A percentile compares a stretch with the other conserved stretches of the same genome.
phyloP scores from a whole-genome alignment of 2,113 vertebrate species.

The Sceloporus undulatus region DNA sequence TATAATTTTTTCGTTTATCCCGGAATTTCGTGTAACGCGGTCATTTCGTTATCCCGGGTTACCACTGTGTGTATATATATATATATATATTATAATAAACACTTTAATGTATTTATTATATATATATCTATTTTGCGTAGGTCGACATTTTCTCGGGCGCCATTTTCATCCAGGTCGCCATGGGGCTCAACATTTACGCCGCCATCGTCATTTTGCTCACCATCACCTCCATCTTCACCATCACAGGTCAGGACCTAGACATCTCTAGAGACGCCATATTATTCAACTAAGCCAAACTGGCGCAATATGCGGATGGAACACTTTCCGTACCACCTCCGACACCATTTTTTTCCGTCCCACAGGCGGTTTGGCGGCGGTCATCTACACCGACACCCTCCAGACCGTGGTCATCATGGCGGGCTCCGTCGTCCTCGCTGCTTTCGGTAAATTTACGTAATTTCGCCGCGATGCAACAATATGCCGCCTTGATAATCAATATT shows the following conservation, averaged over 20 bases:
- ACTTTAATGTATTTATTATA: too few species aligned
- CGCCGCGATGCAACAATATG: too few species aligned
- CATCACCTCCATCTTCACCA: slow-evolving; percentile 92
- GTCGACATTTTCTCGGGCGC: slow-evolving; percentile 96
- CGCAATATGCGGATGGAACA: too few species aligned
- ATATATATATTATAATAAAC: too few species aligned
- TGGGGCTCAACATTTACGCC: slow-evolving; percentile 90
- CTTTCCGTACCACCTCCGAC: neutral
- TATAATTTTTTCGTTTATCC: too few species aligned
- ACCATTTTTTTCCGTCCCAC: neutral
- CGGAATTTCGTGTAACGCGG: too few species aligned
- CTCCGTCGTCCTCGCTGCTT: slow-evolving; percentile 92
- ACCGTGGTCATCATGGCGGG: slow-evolving; percentile 94
- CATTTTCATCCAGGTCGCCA: slow-evolving; percentile 91
- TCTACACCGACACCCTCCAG: slow-evolving; percentile 97
- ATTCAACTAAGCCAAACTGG: too few species aligned
- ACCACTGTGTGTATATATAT: too few species aligned
- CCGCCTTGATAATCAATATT: too few species aligned
- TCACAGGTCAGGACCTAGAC: slow-evolving; percentile 95
- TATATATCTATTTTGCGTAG: too few species aligned
- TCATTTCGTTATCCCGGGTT: too few species aligned
- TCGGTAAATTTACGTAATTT: slow-evolving; percentile 80
- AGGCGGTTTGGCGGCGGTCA: slow-evolving; percentile 86
- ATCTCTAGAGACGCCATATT: too few species aligned
- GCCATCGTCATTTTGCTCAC: slow-evolving; percentile 87